Evolutionary conservation across 92 coral and sea anemone genomes (phyloP).

Genomic region (Anthopleura xanthogrammica): DNA sequence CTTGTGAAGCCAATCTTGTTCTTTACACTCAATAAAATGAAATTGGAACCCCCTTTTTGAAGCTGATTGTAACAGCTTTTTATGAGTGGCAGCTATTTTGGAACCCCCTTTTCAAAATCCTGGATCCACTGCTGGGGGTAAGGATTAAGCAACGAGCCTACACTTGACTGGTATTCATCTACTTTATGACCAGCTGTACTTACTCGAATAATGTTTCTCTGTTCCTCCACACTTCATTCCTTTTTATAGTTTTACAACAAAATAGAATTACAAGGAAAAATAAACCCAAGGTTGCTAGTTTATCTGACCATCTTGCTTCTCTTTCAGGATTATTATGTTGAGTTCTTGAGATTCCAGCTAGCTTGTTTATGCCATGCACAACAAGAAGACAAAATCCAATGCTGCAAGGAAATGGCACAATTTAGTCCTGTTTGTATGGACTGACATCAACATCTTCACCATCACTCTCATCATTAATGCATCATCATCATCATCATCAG

Average conservation of each 20-base stretch:
- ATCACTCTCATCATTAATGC: not conserved
- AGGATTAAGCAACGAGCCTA: too few species aligned
- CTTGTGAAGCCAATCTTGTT: too few species aligned
- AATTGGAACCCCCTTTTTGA: too few species aligned
- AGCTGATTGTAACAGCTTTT: too few species aligned
- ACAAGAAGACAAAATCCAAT: constrained; percentile 83
- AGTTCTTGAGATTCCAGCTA: constrained; percentile 22
- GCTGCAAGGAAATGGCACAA: constrained; percentile 19
- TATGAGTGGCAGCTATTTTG: too few species aligned
- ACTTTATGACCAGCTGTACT: not conserved
- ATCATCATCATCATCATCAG: not conserved
- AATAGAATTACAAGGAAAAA: constrained; percentile 41
- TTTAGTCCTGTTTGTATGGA: too few species aligned
- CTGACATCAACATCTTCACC: not conserved
- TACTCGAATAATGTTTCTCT: constrained; percentile 81
- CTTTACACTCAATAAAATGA: too few species aligned
- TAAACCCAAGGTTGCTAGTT: constrained; percentile 31
- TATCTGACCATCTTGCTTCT: constrained; percentile 11
- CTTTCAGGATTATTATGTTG: not conserved
- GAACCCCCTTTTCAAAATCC: too few species aligned
- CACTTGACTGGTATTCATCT: too few species aligned
- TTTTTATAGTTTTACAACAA: constrained; percentile 71
- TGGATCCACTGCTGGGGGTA: too few species aligned
- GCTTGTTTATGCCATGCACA: constrained; percentile 60
- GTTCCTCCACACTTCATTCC: constrained; percentile 79